phyloP scores from a whole-genome alignment of 2,113 vertebrate species.

The Neolamprologus variostigma region DNA sequence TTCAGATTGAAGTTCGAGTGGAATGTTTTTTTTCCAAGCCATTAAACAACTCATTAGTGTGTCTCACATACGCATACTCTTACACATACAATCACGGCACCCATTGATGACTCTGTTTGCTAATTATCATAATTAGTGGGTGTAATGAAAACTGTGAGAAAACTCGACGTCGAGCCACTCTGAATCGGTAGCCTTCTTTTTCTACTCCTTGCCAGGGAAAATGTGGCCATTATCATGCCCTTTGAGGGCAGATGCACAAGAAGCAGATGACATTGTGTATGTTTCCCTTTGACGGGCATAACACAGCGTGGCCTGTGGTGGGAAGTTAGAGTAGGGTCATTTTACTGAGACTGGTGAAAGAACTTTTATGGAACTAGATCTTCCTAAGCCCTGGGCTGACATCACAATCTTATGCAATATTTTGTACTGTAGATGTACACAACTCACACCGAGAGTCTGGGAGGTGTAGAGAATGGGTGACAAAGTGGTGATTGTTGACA shows the following conservation, averaged over 20 bases:
- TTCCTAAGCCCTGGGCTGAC: background rate
- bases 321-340: slow-evolving; percentile 1
- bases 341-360: background rate
- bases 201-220: background rate
- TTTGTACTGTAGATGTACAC: background rate
- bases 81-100: background rate
- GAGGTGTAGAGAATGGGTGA: background rate
- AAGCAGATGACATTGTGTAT: background rate
- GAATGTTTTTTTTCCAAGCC: background rate
- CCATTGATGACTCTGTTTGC: background rate
- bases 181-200: background rate
- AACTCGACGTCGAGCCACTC: background rate
- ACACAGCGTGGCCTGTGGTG: background rate
- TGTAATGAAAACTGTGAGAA: background rate
- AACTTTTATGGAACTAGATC: slow-evolving; percentile 28
- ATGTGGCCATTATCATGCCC: background rate
- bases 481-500: background rate
- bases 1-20: background rate
- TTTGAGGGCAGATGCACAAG: slow-evolving; percentile 2
- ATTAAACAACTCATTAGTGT: background rate
- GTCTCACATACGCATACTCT: background rate
- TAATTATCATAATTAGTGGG: background rate
- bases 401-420: slow-evolving; percentile 25
- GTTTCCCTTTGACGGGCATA: background rate
- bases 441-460: background rate